A percentile compares a stretch with the other conserved stretches of the same genome.
phyloP scores from a whole-genome alignment of 2,888 invertebrate species.

The Chaetoderma sp. region DNA sequence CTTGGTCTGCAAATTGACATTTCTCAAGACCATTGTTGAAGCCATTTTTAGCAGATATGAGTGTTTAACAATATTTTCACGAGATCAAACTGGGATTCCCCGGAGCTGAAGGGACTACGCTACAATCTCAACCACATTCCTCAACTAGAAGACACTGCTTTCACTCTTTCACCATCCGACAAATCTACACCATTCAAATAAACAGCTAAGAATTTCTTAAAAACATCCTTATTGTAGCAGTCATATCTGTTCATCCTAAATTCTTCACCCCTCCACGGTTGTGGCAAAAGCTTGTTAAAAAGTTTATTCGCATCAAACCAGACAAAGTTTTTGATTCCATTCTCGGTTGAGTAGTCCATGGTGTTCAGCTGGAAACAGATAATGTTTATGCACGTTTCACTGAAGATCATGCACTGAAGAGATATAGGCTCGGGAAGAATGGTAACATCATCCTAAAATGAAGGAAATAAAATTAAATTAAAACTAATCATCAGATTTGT shows the following conservation, averaged over 20 bases:
- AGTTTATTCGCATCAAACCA: constrained; percentile 73
- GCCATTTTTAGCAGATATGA: too few relatives aligned
- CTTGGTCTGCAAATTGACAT: too few relatives aligned
- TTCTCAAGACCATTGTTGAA: too few relatives aligned
- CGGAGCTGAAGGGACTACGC: too few relatives aligned
- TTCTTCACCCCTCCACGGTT: constrained; percentile 73
- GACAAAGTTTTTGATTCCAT: constrained; percentile 81
- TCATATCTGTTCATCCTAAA: constrained; percentile 77
- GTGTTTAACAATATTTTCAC: too few relatives aligned
- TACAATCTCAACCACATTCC: too few relatives aligned
- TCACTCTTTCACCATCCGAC: too few relatives aligned
- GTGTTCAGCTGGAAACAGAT: constrained; percentile 85
- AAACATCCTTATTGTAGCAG: constrained; percentile 84
- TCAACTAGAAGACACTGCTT: too few relatives aligned
- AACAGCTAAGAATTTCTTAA: constrained; percentile 83
- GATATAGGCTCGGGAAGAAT: constrained; percentile 77
- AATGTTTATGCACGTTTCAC: constrained; percentile 83
- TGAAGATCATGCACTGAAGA: constrained; percentile 85
- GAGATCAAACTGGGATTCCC: too few relatives aligned
- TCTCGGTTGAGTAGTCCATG: constrained; percentile 71
- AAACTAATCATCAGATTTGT: too few relatives aligned
- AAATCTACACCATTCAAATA: constrained; percentile 72
- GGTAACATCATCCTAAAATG: constrained; percentile 74
- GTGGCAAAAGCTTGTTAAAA: constrained; percentile 73
- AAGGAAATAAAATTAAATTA: constrained; percentile 20